phyloP scores from a whole-genome alignment of 2,113 vertebrate genomes.

The Maccullochella peelii region DNA sequence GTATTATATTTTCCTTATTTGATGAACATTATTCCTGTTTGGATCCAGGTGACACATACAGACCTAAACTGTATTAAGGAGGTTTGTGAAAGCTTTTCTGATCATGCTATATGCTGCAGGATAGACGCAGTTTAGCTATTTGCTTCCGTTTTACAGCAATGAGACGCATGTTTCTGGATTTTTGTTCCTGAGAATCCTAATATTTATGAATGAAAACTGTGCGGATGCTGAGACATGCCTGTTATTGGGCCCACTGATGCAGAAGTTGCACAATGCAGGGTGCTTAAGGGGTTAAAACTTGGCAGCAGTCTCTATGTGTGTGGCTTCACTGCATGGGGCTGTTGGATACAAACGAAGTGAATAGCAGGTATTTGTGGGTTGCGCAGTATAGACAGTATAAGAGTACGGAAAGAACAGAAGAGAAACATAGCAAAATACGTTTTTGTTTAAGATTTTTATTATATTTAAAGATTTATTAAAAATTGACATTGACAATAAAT shows the following conservation, averaged over 20 bases:
- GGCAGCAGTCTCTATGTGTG: not conserved
- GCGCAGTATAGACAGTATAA: not conserved
- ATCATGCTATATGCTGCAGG: not conserved
- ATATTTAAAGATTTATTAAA: slow-evolving; percentile 56
- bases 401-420: not conserved
- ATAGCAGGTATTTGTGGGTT: not conserved
- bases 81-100: too few relatives aligned
- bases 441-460: slow-evolving; percentile 42
- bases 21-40: not conserved
- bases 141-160: not conserved
- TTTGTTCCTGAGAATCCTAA: not conserved
- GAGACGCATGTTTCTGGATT: not conserved
- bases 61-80: not conserved
- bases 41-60: not conserved
- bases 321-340: not conserved
- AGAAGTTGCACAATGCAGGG: not conserved
- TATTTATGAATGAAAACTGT: too few relatives aligned
- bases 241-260: not conserved
- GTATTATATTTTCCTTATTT: not conserved
- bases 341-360: not conserved
- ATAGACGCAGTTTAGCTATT: too few relatives aligned
- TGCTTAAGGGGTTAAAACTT: not conserved
- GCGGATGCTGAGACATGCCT: not conserved
- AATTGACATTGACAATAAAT: slow-evolving; percentile 80
- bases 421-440: not conserved